Base-by-base conservation (phyloP, 1,140 invertebrate genomes). In the Triops cancriformis region DNA sequence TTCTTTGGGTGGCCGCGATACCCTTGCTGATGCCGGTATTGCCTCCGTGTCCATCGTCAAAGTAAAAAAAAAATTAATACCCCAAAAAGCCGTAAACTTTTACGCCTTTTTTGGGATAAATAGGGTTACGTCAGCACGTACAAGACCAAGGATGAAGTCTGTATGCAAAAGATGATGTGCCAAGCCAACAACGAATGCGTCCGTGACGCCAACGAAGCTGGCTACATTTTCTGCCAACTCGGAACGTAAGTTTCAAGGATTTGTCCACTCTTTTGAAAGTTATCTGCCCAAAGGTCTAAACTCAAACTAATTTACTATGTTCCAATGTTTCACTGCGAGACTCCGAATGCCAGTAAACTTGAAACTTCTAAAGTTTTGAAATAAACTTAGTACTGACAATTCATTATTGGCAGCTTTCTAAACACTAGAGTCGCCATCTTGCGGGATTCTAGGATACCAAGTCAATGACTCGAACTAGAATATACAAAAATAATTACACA, bases 141-240 rank as follows among this genome's bases (percentile, higher is more conserved):
- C 81, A 89, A 90, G 77, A 92, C 90, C n/a, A 88, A 88, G 23
- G 91, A 95, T 81, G 92, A 94, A 81, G 87, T 87, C 79, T 94
- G 93, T 83, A 89, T 91, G 82, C 90, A 90, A 86, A 93, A 89
- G 84, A 92, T 89, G 86, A 88, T 96, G 73, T 97, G 95, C 82
- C 92, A 96, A 82, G 94, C 94, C 2, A 95, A 93, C 83, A 90
- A 88, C 26, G 94, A 95, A 83, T 96, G 94, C 83, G 88, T 91
- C n/a, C 87, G 88, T 10, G 93, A 94, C 82, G 90, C 93, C 75
- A 86, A 87, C 76, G 92, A 93, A 80, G 90, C 90, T 79, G 93
- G 91, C 80, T 91, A 92, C 81, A 89, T 96, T 75, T 94, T 95
- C 89, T 96, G 94, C 82, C 93, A 96, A 86, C 86, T 96, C 80